Conservation (phyloP, 2,888 invertebrate genomes). For the Diaperis boleti region DNA sequence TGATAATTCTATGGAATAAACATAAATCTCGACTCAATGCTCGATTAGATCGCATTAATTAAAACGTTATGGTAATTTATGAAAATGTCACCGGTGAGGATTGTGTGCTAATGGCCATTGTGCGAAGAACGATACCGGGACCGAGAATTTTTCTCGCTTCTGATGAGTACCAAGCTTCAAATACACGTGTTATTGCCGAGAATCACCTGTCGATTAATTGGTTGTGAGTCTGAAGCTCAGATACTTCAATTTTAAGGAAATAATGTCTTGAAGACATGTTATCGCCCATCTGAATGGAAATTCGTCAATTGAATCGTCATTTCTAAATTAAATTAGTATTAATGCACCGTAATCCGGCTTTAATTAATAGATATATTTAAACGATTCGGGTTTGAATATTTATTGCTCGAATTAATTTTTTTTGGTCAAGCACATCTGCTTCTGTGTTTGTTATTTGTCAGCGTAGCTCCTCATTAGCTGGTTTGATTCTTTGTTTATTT, state of each 20-base stretch:
- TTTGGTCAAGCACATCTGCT: constrained; percentile 18
- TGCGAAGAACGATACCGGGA: neutral
- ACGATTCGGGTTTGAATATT: constrained; percentile 15
- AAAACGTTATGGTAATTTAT: constrained; percentile 40
- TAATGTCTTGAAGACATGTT: neutral
- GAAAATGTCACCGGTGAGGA: constrained; percentile 18
- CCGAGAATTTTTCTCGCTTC: too few relatives aligned
- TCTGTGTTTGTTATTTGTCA: constrained; percentile 12
- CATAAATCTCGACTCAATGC: constrained; percentile 31
- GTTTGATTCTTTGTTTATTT: constrained; percentile 7
- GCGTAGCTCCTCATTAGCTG: neutral
- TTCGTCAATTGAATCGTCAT: neutral
- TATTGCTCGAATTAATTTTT: constrained; percentile 19
- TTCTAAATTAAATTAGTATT: constrained; percentile 9
- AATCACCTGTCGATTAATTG: constrained; percentile 24
- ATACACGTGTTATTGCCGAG: too few relatives aligned
- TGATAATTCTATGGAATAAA: constrained; percentile 34
- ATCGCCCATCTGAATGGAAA: neutral
- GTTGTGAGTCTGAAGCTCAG: neutral
- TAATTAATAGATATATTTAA: constrained; percentile 8
- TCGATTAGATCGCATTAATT: constrained; percentile 38
- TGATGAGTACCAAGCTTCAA: too few relatives aligned
- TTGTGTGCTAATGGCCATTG: constrained; percentile 4
- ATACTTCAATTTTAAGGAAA: neutral
- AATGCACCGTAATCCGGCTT: neutral